These are phyloP conservation scores for Aplodontia rufa DNA, from an alignment of 2,113 vertebrate species.

Conservation along the genomic window DNA sequence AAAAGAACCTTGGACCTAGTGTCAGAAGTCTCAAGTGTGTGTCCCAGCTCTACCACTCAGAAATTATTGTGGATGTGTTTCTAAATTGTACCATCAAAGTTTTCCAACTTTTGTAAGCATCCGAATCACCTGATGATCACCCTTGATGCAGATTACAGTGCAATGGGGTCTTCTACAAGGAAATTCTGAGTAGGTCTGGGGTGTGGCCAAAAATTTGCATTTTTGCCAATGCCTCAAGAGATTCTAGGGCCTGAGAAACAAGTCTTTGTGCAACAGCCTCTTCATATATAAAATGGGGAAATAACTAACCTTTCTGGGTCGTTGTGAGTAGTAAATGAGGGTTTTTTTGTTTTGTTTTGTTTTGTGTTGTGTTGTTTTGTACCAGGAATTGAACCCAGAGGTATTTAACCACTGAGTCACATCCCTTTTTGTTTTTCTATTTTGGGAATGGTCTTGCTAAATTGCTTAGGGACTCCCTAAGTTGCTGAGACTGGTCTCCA, in stretches of 20 bases:
- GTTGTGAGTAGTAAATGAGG: neutral
- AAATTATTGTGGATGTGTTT: neutral
- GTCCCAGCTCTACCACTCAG: neutral
- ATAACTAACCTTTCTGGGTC: neutral
- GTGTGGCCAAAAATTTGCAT: neutral
- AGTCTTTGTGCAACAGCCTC: neutral
- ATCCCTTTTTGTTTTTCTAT: too few relatives aligned
- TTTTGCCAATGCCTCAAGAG: neutral
- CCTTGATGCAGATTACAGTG: neutral
- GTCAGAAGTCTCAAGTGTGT: neutral
- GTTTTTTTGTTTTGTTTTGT: too few relatives aligned
- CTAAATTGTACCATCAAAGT: neutral
- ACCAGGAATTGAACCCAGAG: too few relatives aligned
- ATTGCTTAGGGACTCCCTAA: too few relatives aligned
- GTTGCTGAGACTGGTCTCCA: too few relatives aligned
- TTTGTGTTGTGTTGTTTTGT: too few relatives aligned
- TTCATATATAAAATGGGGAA: conserved; percentile 5
- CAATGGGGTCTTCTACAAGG: neutral
- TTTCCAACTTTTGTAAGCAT: neutral
- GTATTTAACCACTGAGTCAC: too few relatives aligned
- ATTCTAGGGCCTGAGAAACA: neutral
- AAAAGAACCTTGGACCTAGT: neutral
- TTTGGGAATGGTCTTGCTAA: too few relatives aligned
- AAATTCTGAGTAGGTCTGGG: neutral
- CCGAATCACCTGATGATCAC: neutral